A percentile compares a stretch with the other conserved stretches of the same genome.
Evolutionary conservation across 1,140 invertebrate species (phyloP).

Genomic region (Sesamia nonagrioides): DNA sequence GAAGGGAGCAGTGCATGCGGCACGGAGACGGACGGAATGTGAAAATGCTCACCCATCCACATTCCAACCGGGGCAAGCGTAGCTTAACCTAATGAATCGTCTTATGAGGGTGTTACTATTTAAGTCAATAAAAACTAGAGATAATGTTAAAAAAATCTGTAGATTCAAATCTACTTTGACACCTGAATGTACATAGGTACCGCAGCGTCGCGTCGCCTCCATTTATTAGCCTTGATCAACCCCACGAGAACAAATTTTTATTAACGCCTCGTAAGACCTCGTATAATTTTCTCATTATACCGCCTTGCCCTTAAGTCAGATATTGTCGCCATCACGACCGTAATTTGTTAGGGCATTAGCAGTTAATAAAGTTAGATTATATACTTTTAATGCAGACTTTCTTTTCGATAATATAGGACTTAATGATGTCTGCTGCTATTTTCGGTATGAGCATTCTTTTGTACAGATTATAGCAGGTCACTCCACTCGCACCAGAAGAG

Average conservation of each 20-base stretch:
- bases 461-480: no score
- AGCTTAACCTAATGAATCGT: no score
- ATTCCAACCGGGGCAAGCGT: no score
- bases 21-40: no score
- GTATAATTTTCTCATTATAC: conserved; percentile 85
- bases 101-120: no score
- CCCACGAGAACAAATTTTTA: conserved; percentile 83
- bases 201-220: no score
- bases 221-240: conserved; percentile 73
- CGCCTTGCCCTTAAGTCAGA: conserved; percentile 68
- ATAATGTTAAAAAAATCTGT: conserved; percentile 34
- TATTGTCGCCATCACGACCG: conserved; percentile 66
- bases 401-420: not conserved
- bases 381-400: conserved; percentile 23
- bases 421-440: not conserved
- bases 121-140: no score
- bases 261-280: conserved; percentile 78
- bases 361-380: conserved; percentile 61
- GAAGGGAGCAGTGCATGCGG: no score
- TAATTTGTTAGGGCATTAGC: conserved; percentile 72
- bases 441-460: no score
- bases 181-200: conserved; percentile 12
- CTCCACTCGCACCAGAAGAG: no score
- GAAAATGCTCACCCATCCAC: no score
- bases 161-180: conserved; percentile 38